Conservation (phyloP, 2,113 vertebrate species). For the Paradisaea rubra region DNA sequence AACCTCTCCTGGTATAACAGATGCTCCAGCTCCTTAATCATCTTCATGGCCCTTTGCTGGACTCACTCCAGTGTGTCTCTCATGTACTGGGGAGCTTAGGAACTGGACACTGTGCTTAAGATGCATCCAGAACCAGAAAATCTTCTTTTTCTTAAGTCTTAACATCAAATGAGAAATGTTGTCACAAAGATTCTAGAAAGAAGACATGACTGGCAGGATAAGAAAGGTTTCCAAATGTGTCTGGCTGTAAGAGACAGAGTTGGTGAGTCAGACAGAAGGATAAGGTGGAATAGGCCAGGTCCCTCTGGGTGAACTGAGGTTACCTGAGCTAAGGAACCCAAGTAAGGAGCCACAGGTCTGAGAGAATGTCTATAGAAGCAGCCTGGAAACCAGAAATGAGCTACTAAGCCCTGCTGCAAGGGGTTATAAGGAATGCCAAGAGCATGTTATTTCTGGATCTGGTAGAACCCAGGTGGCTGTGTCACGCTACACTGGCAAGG, state of each 20-base stretch:
- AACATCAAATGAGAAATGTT: not conserved
- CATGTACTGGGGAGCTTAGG: not conserved
- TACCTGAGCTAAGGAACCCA: not conserved
- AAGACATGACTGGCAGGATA: not conserved
- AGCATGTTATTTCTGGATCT: not conserved
- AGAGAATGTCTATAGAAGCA: not conserved
- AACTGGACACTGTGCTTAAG: not conserved
- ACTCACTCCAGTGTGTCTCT: not conserved
- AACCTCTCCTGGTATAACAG: not conserved
- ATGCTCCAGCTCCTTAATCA: not conserved
- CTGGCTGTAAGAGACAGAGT: not conserved
- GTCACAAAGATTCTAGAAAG: not conserved
- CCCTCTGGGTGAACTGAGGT: not conserved
- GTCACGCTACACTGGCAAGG: accelerated
- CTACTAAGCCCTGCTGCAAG: not conserved
- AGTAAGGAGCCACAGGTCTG: not conserved
- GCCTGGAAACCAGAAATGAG: not conserved
- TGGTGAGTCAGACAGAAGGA: not conserved
- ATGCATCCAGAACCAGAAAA: not conserved
- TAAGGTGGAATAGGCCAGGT: not conserved
- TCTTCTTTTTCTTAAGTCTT: not conserved
- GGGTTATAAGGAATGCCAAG: not conserved
- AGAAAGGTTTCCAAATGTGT: not conserved
- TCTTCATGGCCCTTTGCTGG: not conserved
- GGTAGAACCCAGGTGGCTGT: not conserved